A percentile compares a stretch with the other conserved stretches of the same genome.
phyloP scores from a whole-genome alignment of 2,888 invertebrate species.

The Sarcophaga subvicina region DNA sequence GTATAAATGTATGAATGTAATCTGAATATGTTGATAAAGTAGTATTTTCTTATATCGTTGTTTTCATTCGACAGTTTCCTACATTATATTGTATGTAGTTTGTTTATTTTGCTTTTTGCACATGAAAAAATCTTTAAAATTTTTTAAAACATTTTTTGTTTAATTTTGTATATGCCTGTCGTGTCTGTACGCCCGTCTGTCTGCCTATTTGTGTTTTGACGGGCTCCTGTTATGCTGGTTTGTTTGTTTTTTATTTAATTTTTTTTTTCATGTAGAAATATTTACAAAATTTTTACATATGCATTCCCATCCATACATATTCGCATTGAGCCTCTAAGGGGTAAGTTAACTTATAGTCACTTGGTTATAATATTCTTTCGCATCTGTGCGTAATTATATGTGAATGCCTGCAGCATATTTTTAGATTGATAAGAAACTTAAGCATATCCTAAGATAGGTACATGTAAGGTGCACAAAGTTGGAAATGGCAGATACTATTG shows the following conservation, averaged over 20 bases:
- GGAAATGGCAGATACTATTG: background rate
- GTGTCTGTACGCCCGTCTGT: background rate
- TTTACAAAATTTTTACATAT: background rate
- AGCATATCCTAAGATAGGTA: background rate
- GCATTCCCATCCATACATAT: background rate
- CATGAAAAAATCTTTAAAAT: conserved; percentile 19
- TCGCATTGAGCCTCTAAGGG: background rate
- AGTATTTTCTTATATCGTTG: background rate
- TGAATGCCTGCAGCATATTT: background rate
- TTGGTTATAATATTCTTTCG: background rate
- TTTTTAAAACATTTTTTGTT: conserved; percentile 10
- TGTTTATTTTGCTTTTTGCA: conserved; percentile 37
- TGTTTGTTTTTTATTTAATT: background rate
- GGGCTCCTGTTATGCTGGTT: background rate
- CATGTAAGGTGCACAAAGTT: background rate
- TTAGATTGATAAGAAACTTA: conserved; percentile 21
- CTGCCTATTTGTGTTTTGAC: background rate
- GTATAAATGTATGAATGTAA: background rate
- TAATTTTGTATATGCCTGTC: background rate
- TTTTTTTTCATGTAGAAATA: background rate
- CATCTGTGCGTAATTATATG: background rate
- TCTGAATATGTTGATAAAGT: background rate
- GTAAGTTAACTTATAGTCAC: background rate
- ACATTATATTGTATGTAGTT: conserved; percentile 16
- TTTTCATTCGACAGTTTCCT: conserved; percentile 34